Base-by-base conservation (phyloP, 1,140 invertebrate species). In the Hydropsyche tenuis region DNA sequence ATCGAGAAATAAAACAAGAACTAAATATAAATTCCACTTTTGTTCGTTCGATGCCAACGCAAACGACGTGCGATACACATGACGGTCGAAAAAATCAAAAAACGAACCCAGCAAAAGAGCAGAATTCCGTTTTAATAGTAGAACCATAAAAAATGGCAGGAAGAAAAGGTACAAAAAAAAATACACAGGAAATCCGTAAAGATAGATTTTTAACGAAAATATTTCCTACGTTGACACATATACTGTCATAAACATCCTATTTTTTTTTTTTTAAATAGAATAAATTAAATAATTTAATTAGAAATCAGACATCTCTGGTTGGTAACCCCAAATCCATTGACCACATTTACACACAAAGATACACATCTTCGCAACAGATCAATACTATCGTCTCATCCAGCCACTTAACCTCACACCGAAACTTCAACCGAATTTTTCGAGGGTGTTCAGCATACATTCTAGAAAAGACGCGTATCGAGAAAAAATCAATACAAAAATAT, bases 401-500 rank as follows among this genome's bases (percentile, higher is more conserved):
- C 20, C 56, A 60, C 23, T 22, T 23, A 22, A 22, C 23, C 5
- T 27, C 11, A 53, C 51, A 53, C 46, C 51, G 12, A 56, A 9
- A 25, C 23, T 60, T 60, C 20, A n/a, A n/a, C n/a, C 25, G 23
- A 25, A 25, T 60, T 27, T 48, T 27, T 60, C 23, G 56, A 60
- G 16, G 48, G 9, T 18, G 48, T 53, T 53, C 18, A 20, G 20
- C 51, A 7, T 9, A 53, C 11, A 53, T 20, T 20, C 22, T 53
- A 18, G 51, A 1, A 46, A 46, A 53, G 51, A 53, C 51, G 51
- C 51, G 22, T 63, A 27, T 63, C n/a, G 63, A 65, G 22, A 65
- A 65, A 65, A 65, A 65, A 65, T 65, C 30, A 42, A 65, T 65
- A 43, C 63, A 65, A 20, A 42, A 42, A 65, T 65, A 20, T 65